These are phyloP conservation scores for Megaceryle torquata DNA, from an alignment of 2,113 vertebrate species.

Conservation along the genomic window DNA sequence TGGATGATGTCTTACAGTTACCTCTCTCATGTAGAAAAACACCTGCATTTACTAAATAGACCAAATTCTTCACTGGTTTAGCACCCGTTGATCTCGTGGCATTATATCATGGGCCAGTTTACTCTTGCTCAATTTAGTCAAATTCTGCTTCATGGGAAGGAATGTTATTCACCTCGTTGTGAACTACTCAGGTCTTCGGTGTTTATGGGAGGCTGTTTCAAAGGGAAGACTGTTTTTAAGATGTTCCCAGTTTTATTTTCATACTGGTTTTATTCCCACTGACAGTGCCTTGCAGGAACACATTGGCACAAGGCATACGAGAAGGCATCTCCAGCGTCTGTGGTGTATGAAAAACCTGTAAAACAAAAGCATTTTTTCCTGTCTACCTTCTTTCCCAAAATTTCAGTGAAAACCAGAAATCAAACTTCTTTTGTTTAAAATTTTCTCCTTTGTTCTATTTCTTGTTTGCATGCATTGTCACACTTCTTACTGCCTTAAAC, in stretches of 20 bases:
- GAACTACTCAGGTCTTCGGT: not conserved
- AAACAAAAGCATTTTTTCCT: not conserved
- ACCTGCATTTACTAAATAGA: not conserved
- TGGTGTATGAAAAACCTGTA: not conserved
- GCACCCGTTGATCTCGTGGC: not conserved
- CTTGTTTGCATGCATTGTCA: not conserved
- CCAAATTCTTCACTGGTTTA: not conserved
- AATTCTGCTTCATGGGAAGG: not conserved
- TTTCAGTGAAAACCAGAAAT: not conserved
- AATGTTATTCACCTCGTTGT: not conserved
- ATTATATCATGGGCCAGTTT: not conserved
- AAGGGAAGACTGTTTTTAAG: not conserved
- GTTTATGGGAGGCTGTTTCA: not conserved
- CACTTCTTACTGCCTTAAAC: not conserved
- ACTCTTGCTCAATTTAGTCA: not conserved
- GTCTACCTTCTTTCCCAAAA: not conserved
- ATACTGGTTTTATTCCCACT: not conserved
- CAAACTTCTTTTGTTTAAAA: not conserved
- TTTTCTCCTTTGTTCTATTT: not conserved
- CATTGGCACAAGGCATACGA: not conserved
- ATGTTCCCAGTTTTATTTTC: not conserved
- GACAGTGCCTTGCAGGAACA: not conserved
- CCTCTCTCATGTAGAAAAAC: not conserved
- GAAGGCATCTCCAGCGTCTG: not conserved
- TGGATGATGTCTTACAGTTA: not conserved